Base-by-base conservation (phyloP, 2,888 invertebrate species). In the Hyposoter didymator region DNA sequence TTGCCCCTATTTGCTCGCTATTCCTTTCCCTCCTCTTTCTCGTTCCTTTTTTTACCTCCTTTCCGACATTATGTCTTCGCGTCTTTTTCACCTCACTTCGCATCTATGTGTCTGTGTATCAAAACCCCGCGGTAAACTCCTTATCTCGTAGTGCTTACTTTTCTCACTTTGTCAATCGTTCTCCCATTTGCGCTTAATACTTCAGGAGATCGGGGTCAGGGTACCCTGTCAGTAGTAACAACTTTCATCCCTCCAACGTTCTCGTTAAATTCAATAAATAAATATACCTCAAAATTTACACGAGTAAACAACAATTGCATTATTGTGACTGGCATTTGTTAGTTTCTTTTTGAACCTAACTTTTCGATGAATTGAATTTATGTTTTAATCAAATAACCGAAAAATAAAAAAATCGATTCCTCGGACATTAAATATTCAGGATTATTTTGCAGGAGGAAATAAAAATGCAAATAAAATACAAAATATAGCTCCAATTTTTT, bases 121-220 rank as follows among this genome's bases (percentile, higher is more conserved):
- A 52, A 49, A 79, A 49, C 45, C 55, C 28, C 52, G 52, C 32
- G 28, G 64, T 86, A 70, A 75, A 84, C 67, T 76, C 70, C 85
- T 85, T 85, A 85, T 85, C 85, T 76, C 62, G 76, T 47, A 69
- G 73, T 76, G 78, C 79, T 82, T 79, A 59, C 73, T 76, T 78
- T 72, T 64, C 75, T 55, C 82, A 82, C 82, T 67, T 78, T 74
- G 70, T 80, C 78, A 76, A 72, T 82, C 79, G 75, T 76, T 80
- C 75, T 22, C 19, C 78, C 75, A 72, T 72, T 79, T 75, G 59
- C 64, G 67, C 67, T 39, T n/a, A 45, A 47, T 59, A 22, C 67
- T 19, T 32, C 35, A 49, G n/a, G 52, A 64, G 49, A 69, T 28
- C 69, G 28, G 47, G 84, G 80, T 76, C 75, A 76, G 66, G 47